These are phyloP conservation scores for Ciconia stormi DNA, from an alignment of 2,113 vertebrate species.

Conservation along the genomic window DNA sequence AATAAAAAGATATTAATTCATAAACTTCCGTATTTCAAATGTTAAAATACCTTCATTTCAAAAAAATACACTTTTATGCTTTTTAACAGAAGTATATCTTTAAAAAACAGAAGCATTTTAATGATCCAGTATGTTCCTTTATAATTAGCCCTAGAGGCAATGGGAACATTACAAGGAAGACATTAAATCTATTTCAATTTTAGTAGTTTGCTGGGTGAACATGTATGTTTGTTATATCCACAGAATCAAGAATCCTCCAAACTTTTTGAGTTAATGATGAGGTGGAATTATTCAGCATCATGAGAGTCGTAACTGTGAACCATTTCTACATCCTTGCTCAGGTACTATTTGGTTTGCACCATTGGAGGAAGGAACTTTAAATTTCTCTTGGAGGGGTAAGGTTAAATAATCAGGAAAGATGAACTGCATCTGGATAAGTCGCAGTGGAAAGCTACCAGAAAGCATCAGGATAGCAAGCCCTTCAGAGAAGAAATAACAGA, in stretches of 20 bases:
- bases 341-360: background rate
- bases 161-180: background rate
- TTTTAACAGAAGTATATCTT: background rate
- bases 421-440: background rate
- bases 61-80: background rate
- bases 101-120: background rate
- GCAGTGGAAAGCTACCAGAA: background rate
- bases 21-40: background rate
- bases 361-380: background rate
- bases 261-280: background rate
- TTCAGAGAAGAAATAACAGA: background rate
- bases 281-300: background rate
- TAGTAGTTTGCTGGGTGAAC: background rate
- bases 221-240: background rate
- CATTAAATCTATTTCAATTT: background rate
- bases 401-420: background rate
- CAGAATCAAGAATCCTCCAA: background rate
- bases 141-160: background rate
- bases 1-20: background rate
- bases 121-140: background rate
- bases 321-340: background rate
- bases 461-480: background rate
- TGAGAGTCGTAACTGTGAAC: background rate
- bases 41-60: background rate
- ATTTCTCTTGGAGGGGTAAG: background rate